A percentile compares a stretch with the other conserved stretches of the same genome.
Evolutionary conservation across 2,113 vertebrate species (phyloP).

Genomic region (Nyctereutes procyonoides): DNA sequence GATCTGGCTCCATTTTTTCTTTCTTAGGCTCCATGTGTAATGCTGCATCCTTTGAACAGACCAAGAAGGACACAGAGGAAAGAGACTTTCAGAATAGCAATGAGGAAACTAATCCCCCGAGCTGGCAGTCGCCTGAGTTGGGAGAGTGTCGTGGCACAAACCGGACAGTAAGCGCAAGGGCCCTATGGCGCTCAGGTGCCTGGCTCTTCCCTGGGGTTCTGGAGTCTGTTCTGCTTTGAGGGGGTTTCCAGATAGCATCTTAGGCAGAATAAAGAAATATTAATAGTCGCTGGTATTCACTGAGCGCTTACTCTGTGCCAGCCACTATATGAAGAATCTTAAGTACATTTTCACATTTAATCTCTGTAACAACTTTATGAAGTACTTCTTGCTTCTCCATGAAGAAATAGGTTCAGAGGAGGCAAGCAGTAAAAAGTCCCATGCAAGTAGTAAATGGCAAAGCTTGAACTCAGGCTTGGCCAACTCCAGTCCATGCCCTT

Average conservation of each 20-base stretch:
- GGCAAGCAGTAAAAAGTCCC: background rate
- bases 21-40: slow-evolving; percentile 80
- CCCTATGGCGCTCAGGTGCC: accelerated
- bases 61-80: background rate
- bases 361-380: background rate
- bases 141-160: background rate
- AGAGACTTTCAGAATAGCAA: background rate
- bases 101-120: accelerated
- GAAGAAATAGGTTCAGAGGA: background rate
- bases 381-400: background rate
- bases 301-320: background rate
- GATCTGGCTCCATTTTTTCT: slow-evolving; percentile 78
- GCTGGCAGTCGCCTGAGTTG: accelerated
- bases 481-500: background rate
- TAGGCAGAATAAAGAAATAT: background rate
- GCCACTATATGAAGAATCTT: background rate
- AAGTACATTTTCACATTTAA: background rate
- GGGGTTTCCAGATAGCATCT: background rate
- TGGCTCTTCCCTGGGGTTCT: background rate
- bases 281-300: background rate
- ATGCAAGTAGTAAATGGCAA: background rate
- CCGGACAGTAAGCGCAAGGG: accelerated
- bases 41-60: slow-evolving; percentile 84
- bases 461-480: background rate
- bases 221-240: background rate